These are phyloP conservation scores for Drosophila vallismaia DNA, from an alignment of 2,888 invertebrate genomes.

Conservation along the genomic window DNA sequence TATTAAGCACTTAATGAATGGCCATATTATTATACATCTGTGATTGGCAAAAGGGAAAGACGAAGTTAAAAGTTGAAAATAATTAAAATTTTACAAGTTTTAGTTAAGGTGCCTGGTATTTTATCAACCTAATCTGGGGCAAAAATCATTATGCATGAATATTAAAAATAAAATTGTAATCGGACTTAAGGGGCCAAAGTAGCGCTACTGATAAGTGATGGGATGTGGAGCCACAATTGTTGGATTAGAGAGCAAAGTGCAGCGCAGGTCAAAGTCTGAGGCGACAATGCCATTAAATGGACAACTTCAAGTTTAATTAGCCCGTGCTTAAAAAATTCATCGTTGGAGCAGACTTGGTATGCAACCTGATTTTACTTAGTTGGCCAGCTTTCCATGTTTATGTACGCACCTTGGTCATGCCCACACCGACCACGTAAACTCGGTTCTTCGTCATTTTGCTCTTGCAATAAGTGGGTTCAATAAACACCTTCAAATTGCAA, in stretches of 20 bases:
- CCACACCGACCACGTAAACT: constrained; percentile 97
- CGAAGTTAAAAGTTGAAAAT: too few relatives aligned
- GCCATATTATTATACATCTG: not conserved
- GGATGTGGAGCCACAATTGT: constrained; percentile 4
- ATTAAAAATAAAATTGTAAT: constrained; percentile 38
- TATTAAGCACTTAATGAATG: not conserved
- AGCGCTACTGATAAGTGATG: constrained; percentile 21
- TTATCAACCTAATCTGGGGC: not conserved
- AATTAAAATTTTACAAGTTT: too few relatives aligned
- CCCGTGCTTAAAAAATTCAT: constrained; percentile 8
- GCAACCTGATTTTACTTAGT: not conserved
- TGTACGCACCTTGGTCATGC: constrained; percentile 94
- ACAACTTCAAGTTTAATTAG: not conserved
- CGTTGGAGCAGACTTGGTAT: not conserved
- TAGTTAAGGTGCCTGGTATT: not conserved
- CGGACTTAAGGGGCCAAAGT: constrained; percentile 21
- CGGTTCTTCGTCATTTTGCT: constrained; percentile 81
- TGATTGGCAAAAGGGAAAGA: too few relatives aligned
- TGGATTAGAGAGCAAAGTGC: constrained; percentile 50
- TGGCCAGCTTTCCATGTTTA: not conserved
- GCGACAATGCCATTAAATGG: constrained; percentile 39
- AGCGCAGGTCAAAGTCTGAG: constrained; percentile 60
- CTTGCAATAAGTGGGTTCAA: not conserved
- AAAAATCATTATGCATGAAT: not conserved
- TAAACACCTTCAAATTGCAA: not conserved